Evolutionary conservation across 2,888 invertebrate species (phyloP).

Genomic region (Altica lythri): DNA sequence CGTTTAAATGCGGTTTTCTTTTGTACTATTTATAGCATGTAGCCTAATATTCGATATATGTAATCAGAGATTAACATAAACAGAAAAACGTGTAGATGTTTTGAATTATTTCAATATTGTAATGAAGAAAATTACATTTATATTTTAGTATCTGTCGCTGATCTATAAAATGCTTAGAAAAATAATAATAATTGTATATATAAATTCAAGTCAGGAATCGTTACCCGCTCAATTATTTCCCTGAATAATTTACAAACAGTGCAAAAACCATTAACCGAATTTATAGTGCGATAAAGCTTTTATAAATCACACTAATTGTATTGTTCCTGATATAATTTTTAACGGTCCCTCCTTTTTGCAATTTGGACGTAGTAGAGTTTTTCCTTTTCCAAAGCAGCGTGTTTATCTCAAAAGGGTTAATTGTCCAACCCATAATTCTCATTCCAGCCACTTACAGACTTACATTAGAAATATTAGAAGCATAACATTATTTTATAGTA

Average conservation of each 20-base stretch:
- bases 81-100: too few species aligned
- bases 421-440: conserved; percentile 41
- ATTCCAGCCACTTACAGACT: conserved; percentile 40
- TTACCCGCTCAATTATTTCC: conserved; percentile 19
- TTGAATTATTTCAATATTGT: too few species aligned
- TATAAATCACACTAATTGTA: conserved; percentile 46
- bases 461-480: conserved; percentile 16
- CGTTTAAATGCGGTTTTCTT: too few species aligned
- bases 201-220: conserved; percentile 22
- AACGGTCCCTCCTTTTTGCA: conserved; percentile 38
- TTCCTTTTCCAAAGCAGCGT: conserved; percentile 30
- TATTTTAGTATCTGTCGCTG: too few species aligned
- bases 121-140: too few species aligned
- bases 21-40: too few species aligned
- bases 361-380: conserved; percentile 31
- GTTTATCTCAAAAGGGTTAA: conserved; percentile 43
- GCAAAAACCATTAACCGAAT: conserved; percentile 31
- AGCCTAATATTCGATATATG: too few species aligned
- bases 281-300: conserved; percentile 42
- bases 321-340: conserved; percentile 40
- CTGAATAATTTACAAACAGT: conserved; percentile 30
- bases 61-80: too few species aligned
- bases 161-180: too few species aligned
- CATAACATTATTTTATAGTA: conserved; percentile 17
- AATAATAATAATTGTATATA: conserved; percentile 6